Evolutionary conservation across 2,888 invertebrate species (phyloP), one percentile per base, ranked within the genome.

Genomic region (Andrena chrysosceles): DNA sequence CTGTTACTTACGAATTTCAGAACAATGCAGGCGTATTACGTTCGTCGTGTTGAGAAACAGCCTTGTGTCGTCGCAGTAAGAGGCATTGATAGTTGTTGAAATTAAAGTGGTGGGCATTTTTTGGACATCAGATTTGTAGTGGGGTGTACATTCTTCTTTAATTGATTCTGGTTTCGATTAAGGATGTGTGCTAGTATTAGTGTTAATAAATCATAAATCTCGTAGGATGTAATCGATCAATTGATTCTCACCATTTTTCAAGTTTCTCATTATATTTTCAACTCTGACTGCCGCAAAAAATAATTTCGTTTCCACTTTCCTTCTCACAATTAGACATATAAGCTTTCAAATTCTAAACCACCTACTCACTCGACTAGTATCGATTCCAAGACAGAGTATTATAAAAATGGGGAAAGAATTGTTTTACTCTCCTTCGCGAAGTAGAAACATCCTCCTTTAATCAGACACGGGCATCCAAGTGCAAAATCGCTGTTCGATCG

Each of bases 1-100:
- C 23, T 20, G 31, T 26, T 35, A 2, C 29, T 70, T 52, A 60
- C n/a, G 64, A 73, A 67, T 67, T 74, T 70, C 31, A 13, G 54
- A 35, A 80, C 67, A 68, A 23, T 67, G 20, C 2, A 7, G 20
- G 20, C 3, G 62, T 49, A 49, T 60, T 52, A 59, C 7, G 23
- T 35, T 2, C 16, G 5, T 5, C 8, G 33, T 26, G 42, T 60
- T 29, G 20, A 16, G 29, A 48, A 49, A 63, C 31, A 23, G 49
- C 52, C 4, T 48, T 10, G 16, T 62, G 7, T 13, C 13, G 3
- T 7, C 7, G 23, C 7, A 5, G 26, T 33, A 67, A 68, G 33
- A 35, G 13, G 33, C 13, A 35, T 23, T 8, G 16, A 23, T 60
- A 60, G 33, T 67, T 75, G 35, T 8, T 20, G 54, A 2, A 10